Percentiles rank a stretch among this genome's conserved stretches.
These are phyloP conservation scores for Hemichromis elongatus DNA, from an alignment of 2,113 vertebrate genomes.

Conservation along the genomic window DNA sequence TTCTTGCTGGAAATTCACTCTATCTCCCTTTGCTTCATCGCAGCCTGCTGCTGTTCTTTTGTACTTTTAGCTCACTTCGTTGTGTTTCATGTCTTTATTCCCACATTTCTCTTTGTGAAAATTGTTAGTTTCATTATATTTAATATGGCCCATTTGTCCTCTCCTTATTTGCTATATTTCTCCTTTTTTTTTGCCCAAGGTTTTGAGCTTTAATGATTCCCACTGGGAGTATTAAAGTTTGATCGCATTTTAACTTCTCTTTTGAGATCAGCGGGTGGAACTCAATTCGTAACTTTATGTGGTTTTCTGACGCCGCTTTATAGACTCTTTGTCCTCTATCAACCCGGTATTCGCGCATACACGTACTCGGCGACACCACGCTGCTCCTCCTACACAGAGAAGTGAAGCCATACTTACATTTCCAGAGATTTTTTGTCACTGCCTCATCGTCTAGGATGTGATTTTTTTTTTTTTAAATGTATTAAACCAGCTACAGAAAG, in stretches of 20 bases:
- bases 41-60: neutral
- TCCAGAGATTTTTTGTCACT: neutral
- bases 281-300: slow-evolving; percentile 46
- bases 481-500: slow-evolving; percentile 2
- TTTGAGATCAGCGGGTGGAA: slow-evolving; percentile 43
- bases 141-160: slow-evolving; percentile 59
- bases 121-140: slow-evolving; percentile 49
- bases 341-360: neutral
- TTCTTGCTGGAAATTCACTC: neutral
- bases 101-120: slow-evolving; percentile 10
- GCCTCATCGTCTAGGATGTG: neutral
- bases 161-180: slow-evolving; percentile 44
- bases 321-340: slow-evolving; percentile 55
- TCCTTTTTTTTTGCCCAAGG: neutral
- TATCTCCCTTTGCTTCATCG: neutral
- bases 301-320: slow-evolving; percentile 38
- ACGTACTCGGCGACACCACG: neutral
- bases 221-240: slow-evolving; percentile 46
- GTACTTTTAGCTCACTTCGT: slow-evolving; percentile 11
- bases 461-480: neutral
- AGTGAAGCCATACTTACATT: neutral
- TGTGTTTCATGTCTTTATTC: slow-evolving; percentile 18
- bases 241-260: slow-evolving; percentile 59
- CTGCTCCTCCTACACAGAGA: neutral
- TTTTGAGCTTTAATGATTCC: slow-evolving; percentile 55